Evolutionary conservation across 2,888 invertebrate species (phyloP).

Genomic region (Ceratothoa steindachneri): DNA sequence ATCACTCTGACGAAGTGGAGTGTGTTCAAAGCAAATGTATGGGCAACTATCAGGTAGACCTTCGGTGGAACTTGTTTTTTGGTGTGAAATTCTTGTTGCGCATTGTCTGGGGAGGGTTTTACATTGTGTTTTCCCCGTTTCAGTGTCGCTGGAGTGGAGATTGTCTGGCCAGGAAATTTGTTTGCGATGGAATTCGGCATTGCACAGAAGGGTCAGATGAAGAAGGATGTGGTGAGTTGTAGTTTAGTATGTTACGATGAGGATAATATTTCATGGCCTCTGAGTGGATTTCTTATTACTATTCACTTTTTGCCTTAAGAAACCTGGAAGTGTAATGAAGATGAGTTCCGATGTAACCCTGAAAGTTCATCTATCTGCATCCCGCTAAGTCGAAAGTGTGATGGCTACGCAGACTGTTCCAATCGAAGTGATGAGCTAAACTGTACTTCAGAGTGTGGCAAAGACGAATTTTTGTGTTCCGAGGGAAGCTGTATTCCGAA

Average conservation of each 20-base stretch:
- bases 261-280: not conserved
- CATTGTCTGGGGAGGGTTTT: too few species aligned
- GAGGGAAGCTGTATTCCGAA: slow-evolving; percentile 62
- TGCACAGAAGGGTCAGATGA: slow-evolving; percentile 42
- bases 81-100: too few species aligned
- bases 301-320: slow-evolving; percentile 15
- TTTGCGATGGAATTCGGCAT: slow-evolving; percentile 41
- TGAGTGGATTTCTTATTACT: not conserved
- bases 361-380: slow-evolving; percentile 21
- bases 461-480: slow-evolving; percentile 60
- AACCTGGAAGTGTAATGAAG: slow-evolving; percentile 27
- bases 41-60: slow-evolving; percentile 33
- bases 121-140: not conserved
- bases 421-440: slow-evolving; percentile 42
- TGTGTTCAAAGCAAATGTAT: slow-evolving; percentile 39
- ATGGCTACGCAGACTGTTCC: slow-evolving; percentile 42
- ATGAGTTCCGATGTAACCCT: slow-evolving; percentile 32
- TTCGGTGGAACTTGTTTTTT: too few species aligned
- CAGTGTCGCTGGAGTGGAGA: slow-evolving; percentile 22
- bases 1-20: slow-evolving; percentile 28
- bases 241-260: not conserved
- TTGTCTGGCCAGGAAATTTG: slow-evolving; percentile 32
- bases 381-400: slow-evolving; percentile 29
- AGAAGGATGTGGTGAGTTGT: slow-evolving; percentile 29
- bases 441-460: slow-evolving; percentile 53